Evolutionary conservation across 2,113 vertebrate genomes (phyloP).

Genomic region (Cisticola juncidis): DNA sequence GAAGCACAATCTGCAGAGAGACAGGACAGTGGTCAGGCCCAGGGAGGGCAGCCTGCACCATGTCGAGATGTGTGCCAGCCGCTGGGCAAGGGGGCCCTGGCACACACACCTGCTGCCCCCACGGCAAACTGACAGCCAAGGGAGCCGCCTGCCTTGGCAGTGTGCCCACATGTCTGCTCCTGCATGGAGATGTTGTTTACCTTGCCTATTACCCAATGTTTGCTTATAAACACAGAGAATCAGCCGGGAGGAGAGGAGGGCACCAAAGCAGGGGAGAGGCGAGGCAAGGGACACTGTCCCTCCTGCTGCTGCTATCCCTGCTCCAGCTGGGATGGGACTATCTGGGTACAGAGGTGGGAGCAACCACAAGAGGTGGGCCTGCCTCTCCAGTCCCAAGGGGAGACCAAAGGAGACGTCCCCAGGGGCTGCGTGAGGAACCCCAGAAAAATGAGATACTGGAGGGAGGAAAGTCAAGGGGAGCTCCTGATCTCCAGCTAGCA

Average conservation of each 20-base stretch:
- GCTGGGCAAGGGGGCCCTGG: fast-evolving
- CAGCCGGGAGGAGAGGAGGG: background rate
- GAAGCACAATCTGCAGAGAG: background rate
- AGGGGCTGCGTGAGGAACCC: fast-evolving
- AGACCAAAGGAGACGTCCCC: background rate
- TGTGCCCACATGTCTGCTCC: background rate
- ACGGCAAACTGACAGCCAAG: background rate
- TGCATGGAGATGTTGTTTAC: background rate
- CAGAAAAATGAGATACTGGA: background rate
- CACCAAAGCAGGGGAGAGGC: background rate
- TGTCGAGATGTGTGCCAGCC: fast-evolving
- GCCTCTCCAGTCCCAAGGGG: background rate
- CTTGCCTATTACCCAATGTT: conserved; percentile 33
- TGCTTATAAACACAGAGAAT: background rate
- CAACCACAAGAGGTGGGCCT: background rate
- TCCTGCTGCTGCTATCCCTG: background rate
- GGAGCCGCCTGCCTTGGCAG: fast-evolving
- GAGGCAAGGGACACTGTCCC: background rate
- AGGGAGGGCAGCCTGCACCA: fast-evolving
- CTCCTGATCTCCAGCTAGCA: background rate
- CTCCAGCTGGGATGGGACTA: fast-evolving
- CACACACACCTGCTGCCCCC: background rate
- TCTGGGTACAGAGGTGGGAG: background rate
- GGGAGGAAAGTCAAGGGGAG: background rate
- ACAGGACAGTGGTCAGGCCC: background rate